phyloP scores from a whole-genome alignment of 2,888 invertebrate genomes.

The Coenonympha glycerion region DNA sequence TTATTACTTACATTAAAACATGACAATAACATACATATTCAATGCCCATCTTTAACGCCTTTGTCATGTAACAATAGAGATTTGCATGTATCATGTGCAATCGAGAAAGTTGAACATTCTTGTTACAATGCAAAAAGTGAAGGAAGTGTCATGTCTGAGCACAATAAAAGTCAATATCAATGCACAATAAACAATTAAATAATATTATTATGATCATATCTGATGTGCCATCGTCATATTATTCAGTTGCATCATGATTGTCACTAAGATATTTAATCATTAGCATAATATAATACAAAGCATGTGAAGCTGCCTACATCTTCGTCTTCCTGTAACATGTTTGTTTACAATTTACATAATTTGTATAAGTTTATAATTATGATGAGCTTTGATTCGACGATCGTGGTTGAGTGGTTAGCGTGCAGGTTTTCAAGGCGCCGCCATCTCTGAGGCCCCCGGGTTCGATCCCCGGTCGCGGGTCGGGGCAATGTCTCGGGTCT shows the following conservation, averaged over 20 bases:
- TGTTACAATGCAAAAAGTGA: constrained; percentile 5
- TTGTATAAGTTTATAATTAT: constrained; percentile 1
- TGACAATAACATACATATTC: neutral
- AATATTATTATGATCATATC: neutral
- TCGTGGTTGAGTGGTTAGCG: too few species aligned
- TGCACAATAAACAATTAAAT: neutral
- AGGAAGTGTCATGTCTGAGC: neutral
- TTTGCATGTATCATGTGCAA: constrained; percentile 15
- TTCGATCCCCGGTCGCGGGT: too few species aligned
- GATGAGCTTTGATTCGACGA: constrained; percentile 1
- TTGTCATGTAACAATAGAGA: constrained; percentile 9
- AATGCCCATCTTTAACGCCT: neutral
- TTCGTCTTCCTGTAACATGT: neutral
- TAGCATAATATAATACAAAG: constrained; percentile 2
- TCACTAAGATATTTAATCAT: neutral
- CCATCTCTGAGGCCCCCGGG: too few species aligned
- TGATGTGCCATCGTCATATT: neutral
- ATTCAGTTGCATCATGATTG: neutral
- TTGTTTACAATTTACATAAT: constrained; percentile 4
- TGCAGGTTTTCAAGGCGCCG: too few species aligned
- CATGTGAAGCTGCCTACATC: neutral
- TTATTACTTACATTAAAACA: neutral
- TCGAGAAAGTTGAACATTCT: constrained; percentile 12
- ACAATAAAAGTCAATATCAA: neutral
- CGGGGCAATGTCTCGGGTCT: too few species aligned